Evolutionary conservation across 2,113 vertebrate genomes (phyloP).

Genomic region (Riparia riparia): DNA sequence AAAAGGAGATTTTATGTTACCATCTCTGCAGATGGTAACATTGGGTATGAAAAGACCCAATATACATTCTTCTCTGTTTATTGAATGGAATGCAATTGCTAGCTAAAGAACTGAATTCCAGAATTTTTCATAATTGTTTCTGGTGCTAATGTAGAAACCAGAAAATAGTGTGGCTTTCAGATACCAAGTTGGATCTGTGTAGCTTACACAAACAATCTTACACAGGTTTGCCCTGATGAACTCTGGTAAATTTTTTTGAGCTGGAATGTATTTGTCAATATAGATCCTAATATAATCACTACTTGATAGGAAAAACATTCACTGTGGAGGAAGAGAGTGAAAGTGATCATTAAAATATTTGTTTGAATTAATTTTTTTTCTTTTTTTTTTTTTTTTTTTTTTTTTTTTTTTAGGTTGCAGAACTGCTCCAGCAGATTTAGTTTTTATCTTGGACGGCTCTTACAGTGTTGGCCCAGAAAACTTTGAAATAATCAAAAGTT

Average conservation of each 20-base stretch:
- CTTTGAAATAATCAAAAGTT: conserved; percentile 96
- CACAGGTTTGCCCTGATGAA: background rate
- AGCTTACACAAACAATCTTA: background rate
- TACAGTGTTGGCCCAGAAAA: conserved; percentile 95
- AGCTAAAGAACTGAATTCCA: background rate
- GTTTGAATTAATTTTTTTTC: background rate
- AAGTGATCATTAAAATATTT: background rate
- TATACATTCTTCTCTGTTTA: background rate
- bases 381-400: background rate
- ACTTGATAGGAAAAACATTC: background rate
- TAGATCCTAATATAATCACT: background rate
- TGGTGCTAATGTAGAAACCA: background rate
- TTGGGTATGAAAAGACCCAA: background rate
- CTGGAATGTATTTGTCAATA: background rate
- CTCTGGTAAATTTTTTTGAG: background rate
- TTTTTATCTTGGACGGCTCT: conserved; percentile 96
- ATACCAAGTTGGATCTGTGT: background rate
- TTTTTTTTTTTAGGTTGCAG: conserved; percentile 83
- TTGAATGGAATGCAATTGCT: background rate
- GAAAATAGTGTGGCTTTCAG: background rate
- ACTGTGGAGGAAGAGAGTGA: background rate
- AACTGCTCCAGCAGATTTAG: conserved; percentile 92
- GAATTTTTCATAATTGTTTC: background rate
- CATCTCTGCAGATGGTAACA: background rate
- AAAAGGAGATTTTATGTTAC: background rate